Evolutionary conservation across 2,888 invertebrate species (phyloP).

Genomic region (Lepidonotus clava): DNA sequence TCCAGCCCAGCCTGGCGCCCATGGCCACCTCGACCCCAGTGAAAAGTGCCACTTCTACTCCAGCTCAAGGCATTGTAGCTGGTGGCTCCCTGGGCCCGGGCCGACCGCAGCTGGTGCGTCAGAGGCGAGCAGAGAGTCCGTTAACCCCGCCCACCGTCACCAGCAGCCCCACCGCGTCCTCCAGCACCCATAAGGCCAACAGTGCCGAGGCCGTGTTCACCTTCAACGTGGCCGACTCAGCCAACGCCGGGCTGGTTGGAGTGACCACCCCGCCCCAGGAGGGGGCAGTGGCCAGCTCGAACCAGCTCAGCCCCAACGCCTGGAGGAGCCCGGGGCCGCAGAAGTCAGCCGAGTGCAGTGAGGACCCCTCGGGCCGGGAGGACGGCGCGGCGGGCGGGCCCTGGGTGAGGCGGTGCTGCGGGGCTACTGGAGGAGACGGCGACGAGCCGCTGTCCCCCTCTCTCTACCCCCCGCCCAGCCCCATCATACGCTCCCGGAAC

Average conservation of each 20-base stretch:
- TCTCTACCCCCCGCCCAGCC: slow-evolving; percentile 58
- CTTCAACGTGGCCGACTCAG: slow-evolving; percentile 39
- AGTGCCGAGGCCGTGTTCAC: slow-evolving; percentile 46
- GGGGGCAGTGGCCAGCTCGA: background rate
- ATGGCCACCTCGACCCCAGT: background rate
- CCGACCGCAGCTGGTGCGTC: slow-evolving; percentile 34
- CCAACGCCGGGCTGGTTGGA: slow-evolving; percentile 12
- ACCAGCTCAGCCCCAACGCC: background rate
- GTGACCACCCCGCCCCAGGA: background rate
- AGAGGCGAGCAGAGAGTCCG: slow-evolving; percentile 27
- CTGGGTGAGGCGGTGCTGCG: background rate
- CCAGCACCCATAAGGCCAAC: slow-evolving; percentile 1
- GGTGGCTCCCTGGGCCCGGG: background rate
- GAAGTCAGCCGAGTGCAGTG: background rate
- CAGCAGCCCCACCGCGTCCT: background rate
- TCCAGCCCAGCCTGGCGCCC: background rate
- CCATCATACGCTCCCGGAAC: slow-evolving; percentile 59
- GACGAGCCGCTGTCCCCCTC: background rate
- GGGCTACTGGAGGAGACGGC: background rate
- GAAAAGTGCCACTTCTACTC: background rate
- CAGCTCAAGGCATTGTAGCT: background rate
- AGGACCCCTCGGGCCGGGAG: too few relatives aligned
- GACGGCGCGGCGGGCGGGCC: background rate
- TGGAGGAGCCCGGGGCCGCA: background rate
- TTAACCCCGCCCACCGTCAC: background rate